Evolutionary conservation across 2,113 vertebrate species (phyloP), one percentile per base, ranked within the genome.

Genomic region (Pica pica): DNA sequence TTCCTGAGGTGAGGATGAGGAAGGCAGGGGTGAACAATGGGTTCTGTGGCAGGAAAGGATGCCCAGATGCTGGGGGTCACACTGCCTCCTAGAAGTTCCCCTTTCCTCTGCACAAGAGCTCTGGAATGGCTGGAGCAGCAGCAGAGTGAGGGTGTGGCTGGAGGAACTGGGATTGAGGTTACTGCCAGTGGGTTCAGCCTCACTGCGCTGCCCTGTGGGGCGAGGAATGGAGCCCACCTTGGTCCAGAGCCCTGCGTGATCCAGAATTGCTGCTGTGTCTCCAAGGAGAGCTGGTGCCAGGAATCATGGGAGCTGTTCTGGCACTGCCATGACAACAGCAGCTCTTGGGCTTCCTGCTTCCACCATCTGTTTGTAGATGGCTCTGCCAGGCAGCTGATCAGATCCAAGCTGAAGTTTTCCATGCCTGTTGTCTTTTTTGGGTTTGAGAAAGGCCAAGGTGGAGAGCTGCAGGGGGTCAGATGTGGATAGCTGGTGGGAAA

Each of bases 171-270:
- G 24, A 12, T 26, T 0, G 0, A 44, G 46, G 26, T 17, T 27
- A 19, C n/a, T 75, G n/a, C 14, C 0, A 0, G 2, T 27, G 71
- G n/a, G 4, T 27, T 57, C 57, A 31, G 73, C 63, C 15, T 61
- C 2, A 0, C 47, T 65, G 31, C 0, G 0, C n/a, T n/a, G 33
- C 50, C 63, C 82, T 19, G 13, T 2, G 11, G 16, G 3, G 0
- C 1, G 0, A 10, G 30, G 28, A 67, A 26, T 1, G 7, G 52
- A 76, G 59, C 35, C n/a, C n/a, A 7, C 11, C 30, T 53, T 13
- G 9, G 28, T 15, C 5, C 49, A 39, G 59, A 69, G 46, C 6
- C 30, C 8, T 3, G 49, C 0, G 1, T 28, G 44, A 11, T 16
- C 46, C 52, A 44, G 41, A 13, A 8, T 5, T 13, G 55, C 63